Percentiles rank a stretch among this genome's conserved stretches.
Evolutionary conservation across 2,113 vertebrate species (phyloP).

Genomic region (Gallinago jamesoni): DNA sequence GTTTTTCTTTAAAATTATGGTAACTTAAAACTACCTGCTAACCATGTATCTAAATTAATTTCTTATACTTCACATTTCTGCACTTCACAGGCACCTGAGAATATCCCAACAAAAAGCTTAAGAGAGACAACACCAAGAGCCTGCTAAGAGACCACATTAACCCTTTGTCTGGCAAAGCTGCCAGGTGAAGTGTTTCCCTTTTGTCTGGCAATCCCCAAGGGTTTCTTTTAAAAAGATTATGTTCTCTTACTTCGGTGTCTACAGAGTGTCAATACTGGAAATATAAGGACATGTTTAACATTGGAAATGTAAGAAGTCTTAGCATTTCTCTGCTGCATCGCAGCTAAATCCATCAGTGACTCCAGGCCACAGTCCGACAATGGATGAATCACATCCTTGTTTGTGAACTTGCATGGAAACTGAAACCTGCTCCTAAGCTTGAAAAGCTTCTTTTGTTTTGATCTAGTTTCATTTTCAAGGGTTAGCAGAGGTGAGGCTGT

Average conservation of each 20-base stretch:
- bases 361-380: neutral
- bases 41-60: neutral
- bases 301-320: neutral
- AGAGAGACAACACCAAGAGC: neutral
- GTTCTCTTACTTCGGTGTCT: neutral
- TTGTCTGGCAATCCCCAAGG: neutral
- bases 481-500: neutral
- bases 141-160: neutral
- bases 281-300: neutral
- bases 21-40: neutral
- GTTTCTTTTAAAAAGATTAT: neutral
- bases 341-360: neutral
- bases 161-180: neutral
- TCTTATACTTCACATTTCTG: neutral
- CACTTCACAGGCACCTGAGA: neutral
- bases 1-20: neutral
- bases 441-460: neutral
- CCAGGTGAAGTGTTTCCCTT: neutral
- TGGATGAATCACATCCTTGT: neutral
- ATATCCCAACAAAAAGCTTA: neutral
- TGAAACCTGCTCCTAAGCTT: neutral
- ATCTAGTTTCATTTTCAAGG: neutral
- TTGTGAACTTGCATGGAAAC: neutral
- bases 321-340: neutral
- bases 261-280: neutral